Evolutionary conservation across 2,113 vertebrate species (phyloP).

Genomic region (Alaudala cheleensis): DNA sequence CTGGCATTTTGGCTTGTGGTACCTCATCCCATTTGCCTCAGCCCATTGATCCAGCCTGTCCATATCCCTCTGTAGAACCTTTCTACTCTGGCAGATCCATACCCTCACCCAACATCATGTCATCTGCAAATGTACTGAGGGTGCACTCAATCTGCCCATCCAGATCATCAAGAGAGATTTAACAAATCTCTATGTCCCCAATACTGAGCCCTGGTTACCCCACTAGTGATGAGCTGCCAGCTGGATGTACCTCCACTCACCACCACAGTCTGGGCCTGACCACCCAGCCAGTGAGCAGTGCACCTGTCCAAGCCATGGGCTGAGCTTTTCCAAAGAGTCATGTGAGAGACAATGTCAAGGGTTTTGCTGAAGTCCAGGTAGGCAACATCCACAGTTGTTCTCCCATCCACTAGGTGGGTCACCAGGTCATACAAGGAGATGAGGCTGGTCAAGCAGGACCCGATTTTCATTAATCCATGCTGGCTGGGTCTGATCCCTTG

Average conservation of each 20-base stretch:
- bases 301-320: not conserved
- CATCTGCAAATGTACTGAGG: not conserved
- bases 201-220: not conserved
- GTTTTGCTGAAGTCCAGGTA: not conserved
- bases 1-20: not conserved
- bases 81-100: not conserved
- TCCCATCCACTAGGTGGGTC: no score
- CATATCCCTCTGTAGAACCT: not conserved
- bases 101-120: accelerated
- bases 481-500: not conserved
- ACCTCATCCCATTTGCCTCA: not conserved
- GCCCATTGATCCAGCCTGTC: not conserved
- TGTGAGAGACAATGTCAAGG: not conserved
- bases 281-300: not conserved
- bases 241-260: not conserved
- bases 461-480: not conserved
- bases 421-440: not conserved
- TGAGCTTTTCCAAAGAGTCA: not conserved
- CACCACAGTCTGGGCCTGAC: no score
- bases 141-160: not conserved
- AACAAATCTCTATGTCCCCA: not conserved
- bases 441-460: not conserved
- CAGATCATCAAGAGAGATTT: not conserved
- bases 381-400: not conserved
- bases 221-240: no score